Evolutionary conservation across 1,140 invertebrate genomes (phyloP), one percentile per base, ranked within the genome.

Genomic region (Telenomus remus): DNA sequence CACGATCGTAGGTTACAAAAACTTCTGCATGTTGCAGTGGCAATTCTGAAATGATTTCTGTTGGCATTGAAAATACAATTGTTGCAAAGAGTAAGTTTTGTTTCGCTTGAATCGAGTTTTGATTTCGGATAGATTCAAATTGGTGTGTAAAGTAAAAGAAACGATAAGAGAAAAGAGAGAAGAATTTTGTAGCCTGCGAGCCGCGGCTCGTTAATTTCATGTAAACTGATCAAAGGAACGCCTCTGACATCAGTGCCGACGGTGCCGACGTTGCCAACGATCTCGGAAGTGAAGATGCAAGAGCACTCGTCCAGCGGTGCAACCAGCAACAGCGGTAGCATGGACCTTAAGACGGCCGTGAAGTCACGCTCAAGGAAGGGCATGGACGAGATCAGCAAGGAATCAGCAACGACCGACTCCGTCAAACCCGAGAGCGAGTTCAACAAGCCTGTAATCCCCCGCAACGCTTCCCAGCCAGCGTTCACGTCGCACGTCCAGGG

Each of bases 251-350:
- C 93, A 65, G 93, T 94, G 78, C 93, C 91, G 80, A 94, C 93
- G 9, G 94, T 95, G 48, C 94, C 94, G 46, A 95, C 94, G 0
- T 87, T 97, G 55, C 95, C 95, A 37, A 96, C 95, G 15, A 96
- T 97, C 79, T 93, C 93, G 13, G 95, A 96, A 86, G 93, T 92
- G 12, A 94, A 93, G 79, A 91, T 93, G 8, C 90, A 91, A 33
- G 93, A 95, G 63, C 92, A 91, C 80, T 84, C 89, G 69, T 87
- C 88, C 59, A 90, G 88, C 69, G 87, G 89, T n/a, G 86, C 85
- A 14, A 89, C 88, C 0, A 89, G 88, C 42, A 87, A 86, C 50
- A 88, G 85, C 43, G 88, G 88, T 37, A 89, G 88, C 33, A 81
- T 84, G 74, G 86, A 87, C 9, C 64, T 88, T 2, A 88, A 87